Percentiles rank a stretch among this genome's conserved stretches.
These are phyloP conservation scores for Hartigia nigra DNA, from an alignment of 2,888 invertebrate species.

Conservation along the genomic window DNA sequence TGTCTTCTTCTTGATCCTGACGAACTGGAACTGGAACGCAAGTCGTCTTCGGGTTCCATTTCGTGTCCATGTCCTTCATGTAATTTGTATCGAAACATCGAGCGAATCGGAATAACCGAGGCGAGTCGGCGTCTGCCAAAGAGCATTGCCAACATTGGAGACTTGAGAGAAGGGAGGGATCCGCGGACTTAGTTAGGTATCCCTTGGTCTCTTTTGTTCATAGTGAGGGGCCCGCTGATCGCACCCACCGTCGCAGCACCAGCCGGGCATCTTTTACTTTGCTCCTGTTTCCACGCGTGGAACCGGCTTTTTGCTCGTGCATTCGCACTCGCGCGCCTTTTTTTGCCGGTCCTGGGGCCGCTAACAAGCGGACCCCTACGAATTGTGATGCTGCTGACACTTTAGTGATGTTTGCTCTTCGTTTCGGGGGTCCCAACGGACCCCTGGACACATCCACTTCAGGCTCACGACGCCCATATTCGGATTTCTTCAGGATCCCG, in stretches of 20 bases:
- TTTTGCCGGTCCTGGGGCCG: slow-evolving; percentile 55
- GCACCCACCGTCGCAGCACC: slow-evolving; percentile 5
- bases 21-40: slow-evolving; percentile 3
- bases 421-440: slow-evolving; percentile 34
- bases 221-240: not conserved
- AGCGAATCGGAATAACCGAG: slow-evolving; percentile 15
- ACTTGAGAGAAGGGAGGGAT: slow-evolving; percentile 36
- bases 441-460: slow-evolving; percentile 5
- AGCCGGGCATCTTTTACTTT: slow-evolving; percentile 20
- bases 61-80: slow-evolving; percentile 52
- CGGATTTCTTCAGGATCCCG: not conserved
- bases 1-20: slow-evolving; percentile 18
- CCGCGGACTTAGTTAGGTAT: slow-evolving; percentile 13
- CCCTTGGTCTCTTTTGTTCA: slow-evolving; percentile 1
- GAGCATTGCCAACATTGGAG: slow-evolving; percentile 42
- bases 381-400: slow-evolving; percentile 66
- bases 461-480: not conserved
- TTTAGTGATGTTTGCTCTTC: slow-evolving; percentile 63
- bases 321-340: slow-evolving; percentile 46
- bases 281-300: slow-evolving; percentile 30
- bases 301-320: slow-evolving; percentile 33
- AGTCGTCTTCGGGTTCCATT: slow-evolving; percentile 29
- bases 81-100: slow-evolving; percentile 64
- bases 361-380: slow-evolving; percentile 63
- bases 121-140: slow-evolving; percentile 53